Evolutionary conservation across 2,797 vertebrate genomes (phyloP), one percentile per base, ranked within the genome.

Genomic region (Florisuga fusca): DNA sequence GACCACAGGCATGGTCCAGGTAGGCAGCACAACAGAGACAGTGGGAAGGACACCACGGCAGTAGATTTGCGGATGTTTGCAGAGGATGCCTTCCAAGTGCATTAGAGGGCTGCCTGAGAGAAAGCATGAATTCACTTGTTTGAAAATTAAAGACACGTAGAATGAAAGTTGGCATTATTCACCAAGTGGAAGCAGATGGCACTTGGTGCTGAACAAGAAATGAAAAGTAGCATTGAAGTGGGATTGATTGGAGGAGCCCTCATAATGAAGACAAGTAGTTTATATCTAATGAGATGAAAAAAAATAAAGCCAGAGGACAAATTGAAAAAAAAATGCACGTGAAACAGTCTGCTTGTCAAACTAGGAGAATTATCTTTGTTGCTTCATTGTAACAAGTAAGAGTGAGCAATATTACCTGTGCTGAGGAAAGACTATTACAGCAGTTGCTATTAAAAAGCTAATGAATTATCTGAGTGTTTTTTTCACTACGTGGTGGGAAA

Each of bases 161-260:
- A 94, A 75, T 34, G 59, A 81, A 80, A 84, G 62, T 27, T 89
- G 81, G 36, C 84, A 92, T 92, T 92, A 88, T 88, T 69, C 61
- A 77, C 66, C 55, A 86, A 93, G 93, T 84, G 87, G 91, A 90
- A 93, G 87, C 94, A 94, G 93, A 94, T 94, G 91, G 88, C 63
- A 91, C 85, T 91, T 93, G 51, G 83, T 88, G 66, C 76, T 76
- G 55, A 90, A 86, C 20, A 96, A 93, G 87, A 90, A 96, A 90
- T 71, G 51, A 84, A 93, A 93, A 93, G 88, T 57, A 75, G 77
- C 15, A 2, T 12, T 94, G 58, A 94, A 95, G 91, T 50, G 63
- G 83, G 71, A 85, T 90, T 94, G 63, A 85, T 90, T 94, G 63
- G 51, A 96, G 77, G 48, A 91, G 43, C 38, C 76, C 41, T 94